Base-by-base conservation (phyloP, 1,140 invertebrate species). In the Drosophila ananassae region DNA sequence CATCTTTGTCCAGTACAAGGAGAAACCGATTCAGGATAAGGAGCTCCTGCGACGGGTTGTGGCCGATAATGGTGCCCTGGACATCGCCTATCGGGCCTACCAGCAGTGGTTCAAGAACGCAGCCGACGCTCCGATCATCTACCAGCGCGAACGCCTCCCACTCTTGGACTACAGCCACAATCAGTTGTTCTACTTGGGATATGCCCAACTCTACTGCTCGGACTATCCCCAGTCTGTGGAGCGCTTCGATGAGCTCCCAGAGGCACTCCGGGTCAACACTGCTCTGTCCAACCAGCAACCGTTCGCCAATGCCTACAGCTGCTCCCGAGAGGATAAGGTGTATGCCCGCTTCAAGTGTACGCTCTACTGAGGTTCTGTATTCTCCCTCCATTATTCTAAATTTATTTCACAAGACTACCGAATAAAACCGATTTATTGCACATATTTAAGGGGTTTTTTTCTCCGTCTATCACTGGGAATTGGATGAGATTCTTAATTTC, bases 1-100 rank as follows among this genome's bases (percentile, higher is more conserved):
- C 1, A 51, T 77, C 8, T 89, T 63, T 66, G 84, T 84, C 13
- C 67, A 89, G 30, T 83, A 58, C 30, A 54, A 46, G 4, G 61
- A 83, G 3, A 89, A 79, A 8, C 79, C 84, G 0, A 69, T 92
- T 13, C 78, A 92, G 92, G 79, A 92, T 96, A 17, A 96, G 95
- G 90, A 96, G 94, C 34, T 96, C 94, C 77, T 95, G 94, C 89
- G 96, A 94, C 60, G 79, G 0, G 98, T 98, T 83, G 98, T 99
- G 46, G 97, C 97, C 6, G 98, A 98, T 87, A 99, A 98, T 92
- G 98, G 97, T 2, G 98, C 97, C 0, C 91, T 99, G 2, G 96
- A 97, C 79, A 97, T 97, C 2, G 96, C 97, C 0, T 98, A 95
- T 92, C 95, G 97, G 92, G 97, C 97, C 2, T 99, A 98, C 84